A percentile compares a stretch with the other conserved stretches of the same genome.
phyloP scores from a whole-genome alignment of 2,888 invertebrate genomes.

The Drosophila trichaetosa region DNA sequence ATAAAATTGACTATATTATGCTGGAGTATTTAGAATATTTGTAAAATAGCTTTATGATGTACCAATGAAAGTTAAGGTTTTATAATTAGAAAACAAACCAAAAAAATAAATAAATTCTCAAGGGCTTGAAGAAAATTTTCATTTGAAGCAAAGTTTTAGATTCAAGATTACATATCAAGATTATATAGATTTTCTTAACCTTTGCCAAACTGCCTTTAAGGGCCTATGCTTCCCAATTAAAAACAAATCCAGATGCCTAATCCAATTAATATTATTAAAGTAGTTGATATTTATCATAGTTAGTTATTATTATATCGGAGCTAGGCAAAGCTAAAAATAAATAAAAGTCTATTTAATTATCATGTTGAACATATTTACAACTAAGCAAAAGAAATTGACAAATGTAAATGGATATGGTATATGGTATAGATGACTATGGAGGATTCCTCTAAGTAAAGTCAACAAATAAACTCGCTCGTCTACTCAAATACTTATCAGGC shows the following conservation, averaged over 20 bases:
- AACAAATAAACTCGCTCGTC: constrained; percentile 28
- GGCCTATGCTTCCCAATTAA: neutral
- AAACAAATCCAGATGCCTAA: neutral
- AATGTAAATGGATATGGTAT: neutral
- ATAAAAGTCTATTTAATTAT: neutral
- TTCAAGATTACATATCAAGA: neutral
- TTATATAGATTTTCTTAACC: too few relatives aligned
- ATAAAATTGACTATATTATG: neutral
- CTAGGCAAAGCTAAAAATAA: neutral
- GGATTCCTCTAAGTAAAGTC: neutral
- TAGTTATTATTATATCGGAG: neutral
- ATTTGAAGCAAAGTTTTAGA: neutral
- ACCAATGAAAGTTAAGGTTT: too few relatives aligned
- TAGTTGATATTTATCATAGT: neutral
- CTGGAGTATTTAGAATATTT: too few relatives aligned
- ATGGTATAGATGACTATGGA: neutral
- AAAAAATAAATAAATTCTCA: too few relatives aligned
- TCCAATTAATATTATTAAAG: neutral
- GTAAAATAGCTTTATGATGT: too few relatives aligned
- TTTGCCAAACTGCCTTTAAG: too few relatives aligned
- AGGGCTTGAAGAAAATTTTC: too few relatives aligned
- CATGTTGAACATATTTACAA: neutral
- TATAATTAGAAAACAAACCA: too few relatives aligned
- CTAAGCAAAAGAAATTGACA: neutral
- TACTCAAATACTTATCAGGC: constrained; percentile 39